These are phyloP conservation scores for Leucoraja ocellata DNA, from an alignment of 2,797 vertebrate species.

Conservation along the genomic window DNA sequence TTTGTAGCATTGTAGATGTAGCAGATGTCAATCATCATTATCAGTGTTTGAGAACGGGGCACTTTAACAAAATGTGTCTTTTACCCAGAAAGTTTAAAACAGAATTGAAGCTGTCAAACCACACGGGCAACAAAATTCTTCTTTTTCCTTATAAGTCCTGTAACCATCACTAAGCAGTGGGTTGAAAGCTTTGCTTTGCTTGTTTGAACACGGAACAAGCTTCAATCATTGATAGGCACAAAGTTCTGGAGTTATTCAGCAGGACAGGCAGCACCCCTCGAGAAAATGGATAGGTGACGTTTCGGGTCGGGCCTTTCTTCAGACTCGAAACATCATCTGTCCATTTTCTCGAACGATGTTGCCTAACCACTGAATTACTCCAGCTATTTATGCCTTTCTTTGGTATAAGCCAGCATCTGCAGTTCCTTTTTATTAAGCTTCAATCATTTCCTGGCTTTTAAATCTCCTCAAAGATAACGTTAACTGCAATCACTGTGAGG, in stretches of 20 bases:
- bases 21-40: background rate
- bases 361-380: no score
- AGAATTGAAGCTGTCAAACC: background rate
- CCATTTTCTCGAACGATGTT: no score
- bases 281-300: no score
- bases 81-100: background rate
- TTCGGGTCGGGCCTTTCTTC: no score
- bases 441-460: background rate
- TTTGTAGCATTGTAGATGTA: conserved; percentile 18
- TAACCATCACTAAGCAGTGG: background rate
- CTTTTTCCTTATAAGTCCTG: background rate
- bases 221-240: background rate
- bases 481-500: background rate
- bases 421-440: background rate
- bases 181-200: background rate
- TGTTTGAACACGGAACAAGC: no score
- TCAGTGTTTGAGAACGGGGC: background rate
- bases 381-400: no score
- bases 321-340: no score
- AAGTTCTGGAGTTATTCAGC: background rate
- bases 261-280: no score
- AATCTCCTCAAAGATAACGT: background rate
- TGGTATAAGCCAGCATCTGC: no score
- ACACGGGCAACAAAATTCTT: background rate
- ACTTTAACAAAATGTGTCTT: background rate